Conservation (phyloP, 2,797 vertebrate genomes). For the Intellagama lesueurii region DNA sequence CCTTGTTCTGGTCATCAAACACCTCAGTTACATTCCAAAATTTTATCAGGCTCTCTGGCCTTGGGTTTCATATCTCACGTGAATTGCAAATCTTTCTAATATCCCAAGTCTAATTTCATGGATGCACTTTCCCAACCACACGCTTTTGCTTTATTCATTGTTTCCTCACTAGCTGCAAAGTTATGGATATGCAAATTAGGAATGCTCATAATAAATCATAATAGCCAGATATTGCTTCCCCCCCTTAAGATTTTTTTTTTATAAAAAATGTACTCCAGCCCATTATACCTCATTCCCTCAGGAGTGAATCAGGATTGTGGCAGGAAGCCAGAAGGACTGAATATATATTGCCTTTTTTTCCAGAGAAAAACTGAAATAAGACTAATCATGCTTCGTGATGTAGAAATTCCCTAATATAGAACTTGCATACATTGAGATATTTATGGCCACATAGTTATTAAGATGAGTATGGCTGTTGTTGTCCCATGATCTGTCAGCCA, state of each 20-base stretch:
- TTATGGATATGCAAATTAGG: neutral
- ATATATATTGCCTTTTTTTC: neutral
- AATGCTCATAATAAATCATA: conserved; percentile 24
- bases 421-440: neutral
- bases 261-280: conserved; percentile 16
- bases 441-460: neutral
- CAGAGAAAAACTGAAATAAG: neutral
- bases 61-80: neutral
- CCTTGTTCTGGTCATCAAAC: too few relatives aligned
- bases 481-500: neutral
- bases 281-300: conserved; percentile 5
- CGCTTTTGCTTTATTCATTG: neutral
- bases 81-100: neutral
- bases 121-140: neutral
- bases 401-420: neutral
- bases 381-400: neutral
- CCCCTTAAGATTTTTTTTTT: neutral
- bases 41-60: too few relatives aligned
- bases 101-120: neutral
- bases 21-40: too few relatives aligned
- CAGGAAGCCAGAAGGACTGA: neutral
- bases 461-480: neutral
- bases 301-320: neutral
- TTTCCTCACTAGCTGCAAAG: neutral
- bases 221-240: accelerated